These are phyloP conservation scores for Paradisaea rubra DNA, from an alignment of 2,113 vertebrate genomes.

Conservation along the genomic window DNA sequence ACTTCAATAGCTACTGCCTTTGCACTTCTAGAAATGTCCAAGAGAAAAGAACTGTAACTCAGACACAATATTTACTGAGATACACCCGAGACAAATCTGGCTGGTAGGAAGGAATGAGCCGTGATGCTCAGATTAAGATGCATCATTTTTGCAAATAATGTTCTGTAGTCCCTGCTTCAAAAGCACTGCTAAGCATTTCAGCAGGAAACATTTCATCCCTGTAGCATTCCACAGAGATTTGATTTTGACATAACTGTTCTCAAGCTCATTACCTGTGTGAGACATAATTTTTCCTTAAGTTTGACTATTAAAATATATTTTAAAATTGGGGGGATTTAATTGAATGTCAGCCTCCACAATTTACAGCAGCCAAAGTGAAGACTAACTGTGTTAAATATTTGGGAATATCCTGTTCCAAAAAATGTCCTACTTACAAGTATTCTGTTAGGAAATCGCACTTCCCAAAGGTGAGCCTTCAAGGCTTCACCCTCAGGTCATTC, in stretches of 20 bases:
- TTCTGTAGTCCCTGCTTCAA: not conserved
- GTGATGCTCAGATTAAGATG: not conserved
- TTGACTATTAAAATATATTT: not conserved
- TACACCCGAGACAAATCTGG: not conserved
- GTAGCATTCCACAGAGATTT: not conserved
- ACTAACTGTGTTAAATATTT: not conserved
- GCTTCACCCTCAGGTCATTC: not conserved
- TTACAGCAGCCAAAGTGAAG: not conserved
- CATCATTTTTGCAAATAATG: not conserved
- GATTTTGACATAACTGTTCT: not conserved
- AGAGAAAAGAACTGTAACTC: not conserved
- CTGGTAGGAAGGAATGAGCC: not conserved
- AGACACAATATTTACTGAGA: not conserved
- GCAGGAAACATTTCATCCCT: not conserved
- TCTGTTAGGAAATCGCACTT: not conserved
- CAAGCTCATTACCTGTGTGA: not conserved
- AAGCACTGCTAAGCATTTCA: not conserved
- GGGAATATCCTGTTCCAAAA: not conserved
- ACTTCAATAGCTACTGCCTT: not conserved
- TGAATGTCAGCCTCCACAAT: not conserved
- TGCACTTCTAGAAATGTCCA: not conserved
- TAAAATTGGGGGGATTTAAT: accelerated
- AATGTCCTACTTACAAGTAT: not conserved
- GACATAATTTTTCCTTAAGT: not conserved
- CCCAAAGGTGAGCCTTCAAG: not conserved